These are phyloP conservation scores for Labeo calbasu DNA, from an alignment of 2,797 vertebrate species.

Conservation along the genomic window DNA sequence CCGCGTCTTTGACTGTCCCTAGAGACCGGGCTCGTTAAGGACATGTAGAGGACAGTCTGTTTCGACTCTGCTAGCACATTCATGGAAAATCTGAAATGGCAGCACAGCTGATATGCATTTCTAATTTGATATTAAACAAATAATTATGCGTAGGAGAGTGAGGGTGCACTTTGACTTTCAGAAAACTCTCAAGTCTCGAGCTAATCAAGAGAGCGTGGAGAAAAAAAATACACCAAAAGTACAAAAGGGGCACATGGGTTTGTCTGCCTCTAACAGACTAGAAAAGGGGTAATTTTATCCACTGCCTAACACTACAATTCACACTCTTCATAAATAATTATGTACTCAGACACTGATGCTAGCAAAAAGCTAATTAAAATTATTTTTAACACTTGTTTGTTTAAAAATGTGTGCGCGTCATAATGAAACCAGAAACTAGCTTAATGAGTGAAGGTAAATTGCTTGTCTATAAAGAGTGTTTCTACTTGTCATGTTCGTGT, in stretches of 20 bases:
- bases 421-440: not conserved
- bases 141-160: constrained; percentile 30
- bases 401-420: not conserved
- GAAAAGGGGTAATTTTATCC: not conserved
- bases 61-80: constrained; percentile 16
- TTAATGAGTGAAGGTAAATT: not conserved
- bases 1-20: not conserved
- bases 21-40: constrained; percentile 3
- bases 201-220: not conserved
- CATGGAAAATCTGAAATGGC: constrained; percentile 49
- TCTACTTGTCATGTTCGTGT: not conserved
- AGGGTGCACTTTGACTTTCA: constrained; percentile 18
- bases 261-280: constrained; percentile 2
- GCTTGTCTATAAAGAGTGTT: not conserved
- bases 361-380: constrained; percentile 7
- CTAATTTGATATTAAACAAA: constrained; percentile 49
- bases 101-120: constrained; percentile 54
- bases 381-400: not conserved
- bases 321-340: constrained; percentile 10
- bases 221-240: not conserved
- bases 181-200: constrained; percentile 26
- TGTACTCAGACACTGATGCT: not conserved
- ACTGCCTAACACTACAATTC: not conserved
- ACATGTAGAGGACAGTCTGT: constrained; percentile 34
- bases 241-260: not conserved